phyloP scores from a whole-genome alignment of 2,113 vertebrate genomes.

The Cinclus cinclus region DNA sequence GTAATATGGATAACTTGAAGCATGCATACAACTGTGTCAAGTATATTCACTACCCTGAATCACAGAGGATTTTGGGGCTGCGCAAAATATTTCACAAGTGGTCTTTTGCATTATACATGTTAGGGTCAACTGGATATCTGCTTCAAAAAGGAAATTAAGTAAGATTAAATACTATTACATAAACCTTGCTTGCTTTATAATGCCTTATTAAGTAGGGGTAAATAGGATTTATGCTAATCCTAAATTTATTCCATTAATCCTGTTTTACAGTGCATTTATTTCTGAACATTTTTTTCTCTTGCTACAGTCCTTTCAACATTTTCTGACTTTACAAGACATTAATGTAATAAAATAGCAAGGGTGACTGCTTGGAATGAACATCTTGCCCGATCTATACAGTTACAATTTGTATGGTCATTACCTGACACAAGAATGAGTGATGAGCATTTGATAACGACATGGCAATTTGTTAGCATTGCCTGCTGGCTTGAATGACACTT shows the following conservation, averaged over 20 bases:
- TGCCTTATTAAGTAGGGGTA: conserved; percentile 43
- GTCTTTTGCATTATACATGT: background rate
- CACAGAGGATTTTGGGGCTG: background rate
- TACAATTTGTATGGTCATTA: conserved; percentile 49
- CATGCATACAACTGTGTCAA: background rate
- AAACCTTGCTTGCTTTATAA: conserved; percentile 37
- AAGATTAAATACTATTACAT: conserved; percentile 15
- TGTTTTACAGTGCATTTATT: conserved; percentile 53
- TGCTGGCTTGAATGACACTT: conserved; percentile 58
- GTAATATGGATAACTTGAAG: background rate
- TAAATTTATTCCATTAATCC: conserved; percentile 46
- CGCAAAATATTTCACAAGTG: background rate
- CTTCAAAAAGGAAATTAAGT: background rate
- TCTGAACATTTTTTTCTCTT: background rate
- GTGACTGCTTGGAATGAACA: conserved; percentile 33
- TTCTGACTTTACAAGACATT: conserved; percentile 20
- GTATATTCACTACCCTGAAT: background rate
- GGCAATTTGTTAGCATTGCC: conserved; percentile 61
- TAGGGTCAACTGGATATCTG: conserved; percentile 21
- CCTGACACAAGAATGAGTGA: conserved; percentile 53
- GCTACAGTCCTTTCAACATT: conserved; percentile 10
- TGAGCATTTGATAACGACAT: conserved; percentile 37
- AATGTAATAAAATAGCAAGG: conserved; percentile 24
- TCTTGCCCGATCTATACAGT: conserved; percentile 28
- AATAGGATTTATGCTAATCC: conserved; percentile 59